Evolutionary conservation across 2,888 invertebrate genomes (phyloP).

Genomic region (Belgica antarctica): DNA sequence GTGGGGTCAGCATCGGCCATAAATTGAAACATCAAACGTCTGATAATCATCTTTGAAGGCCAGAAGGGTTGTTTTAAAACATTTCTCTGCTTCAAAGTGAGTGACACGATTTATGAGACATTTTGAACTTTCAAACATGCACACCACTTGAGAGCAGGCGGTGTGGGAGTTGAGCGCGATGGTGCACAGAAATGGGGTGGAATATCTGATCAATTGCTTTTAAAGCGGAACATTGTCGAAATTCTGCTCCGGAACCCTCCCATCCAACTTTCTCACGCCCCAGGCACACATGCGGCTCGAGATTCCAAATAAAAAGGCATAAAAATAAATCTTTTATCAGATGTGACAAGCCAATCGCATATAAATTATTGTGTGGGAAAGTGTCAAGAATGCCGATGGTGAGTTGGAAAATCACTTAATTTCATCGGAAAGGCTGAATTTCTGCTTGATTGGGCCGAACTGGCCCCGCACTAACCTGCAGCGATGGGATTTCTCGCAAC

Average conservation of each 20-base stretch:
- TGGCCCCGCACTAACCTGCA: constrained; percentile 49
- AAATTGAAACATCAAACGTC: not conserved
- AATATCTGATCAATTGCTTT: no score
- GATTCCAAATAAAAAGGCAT: constrained; percentile 10
- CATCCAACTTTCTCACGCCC: not conserved
- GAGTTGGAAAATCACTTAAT: constrained; percentile 35
- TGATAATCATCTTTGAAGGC: not conserved
- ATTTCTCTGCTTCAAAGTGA: no score
- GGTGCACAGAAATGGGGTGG: no score
- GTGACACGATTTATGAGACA: not conserved
- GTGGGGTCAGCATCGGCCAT: not conserved
- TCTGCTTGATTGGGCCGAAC: not conserved
- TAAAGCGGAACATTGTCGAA: no score
- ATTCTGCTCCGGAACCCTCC: no score
- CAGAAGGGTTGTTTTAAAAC: no score
- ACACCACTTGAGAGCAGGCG: no score
- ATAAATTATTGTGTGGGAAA: constrained; percentile 36
- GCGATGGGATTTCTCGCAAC: constrained; percentile 50
- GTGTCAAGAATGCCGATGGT: not conserved
- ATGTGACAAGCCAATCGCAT: constrained; percentile 35
- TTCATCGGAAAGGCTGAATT: constrained; percentile 8
- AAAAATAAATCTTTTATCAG: constrained; percentile 39
- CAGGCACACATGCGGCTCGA: not conserved
- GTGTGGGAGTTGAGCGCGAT: no score
- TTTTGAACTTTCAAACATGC: no score